Evolutionary conservation across 2,797 vertebrate species (phyloP).

Genomic region (Valencia hispanica): DNA sequence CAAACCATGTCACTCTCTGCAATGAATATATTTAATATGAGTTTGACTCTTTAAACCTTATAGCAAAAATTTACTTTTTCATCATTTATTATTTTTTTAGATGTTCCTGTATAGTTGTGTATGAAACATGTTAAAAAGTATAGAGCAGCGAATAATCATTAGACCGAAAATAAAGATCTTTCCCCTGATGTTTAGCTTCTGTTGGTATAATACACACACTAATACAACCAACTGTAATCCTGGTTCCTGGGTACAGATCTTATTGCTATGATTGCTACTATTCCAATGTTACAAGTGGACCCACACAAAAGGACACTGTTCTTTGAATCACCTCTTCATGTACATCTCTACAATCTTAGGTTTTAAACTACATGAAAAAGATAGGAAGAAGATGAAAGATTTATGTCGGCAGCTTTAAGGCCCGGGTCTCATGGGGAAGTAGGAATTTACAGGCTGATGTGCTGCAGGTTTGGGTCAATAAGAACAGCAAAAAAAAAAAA

Average conservation of each 20-base stretch:
- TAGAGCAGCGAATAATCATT: too few relatives aligned
- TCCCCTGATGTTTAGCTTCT: not conserved
- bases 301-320: not conserved
- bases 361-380: not conserved
- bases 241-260: not conserved
- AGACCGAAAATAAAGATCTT: not conserved
- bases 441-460: not conserved
- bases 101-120: not conserved
- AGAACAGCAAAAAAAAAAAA: not conserved
- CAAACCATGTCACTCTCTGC: not conserved
- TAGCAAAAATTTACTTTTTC: too few relatives aligned
- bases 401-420: conserved; percentile 4
- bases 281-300: not conserved
- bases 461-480: not conserved
- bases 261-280: not conserved
- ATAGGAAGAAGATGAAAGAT: not conserved
- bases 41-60: not conserved
- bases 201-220: not conserved
- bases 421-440: not conserved
- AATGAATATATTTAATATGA: not conserved
- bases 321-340: not conserved
- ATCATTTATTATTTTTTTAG: too few relatives aligned
- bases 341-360: not conserved
- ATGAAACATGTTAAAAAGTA: not conserved
- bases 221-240: not conserved